Evolutionary conservation across 2,797 vertebrate genomes (phyloP), one percentile per base, ranked within the genome.

Genomic region (Loris lydekkerianus): DNA sequence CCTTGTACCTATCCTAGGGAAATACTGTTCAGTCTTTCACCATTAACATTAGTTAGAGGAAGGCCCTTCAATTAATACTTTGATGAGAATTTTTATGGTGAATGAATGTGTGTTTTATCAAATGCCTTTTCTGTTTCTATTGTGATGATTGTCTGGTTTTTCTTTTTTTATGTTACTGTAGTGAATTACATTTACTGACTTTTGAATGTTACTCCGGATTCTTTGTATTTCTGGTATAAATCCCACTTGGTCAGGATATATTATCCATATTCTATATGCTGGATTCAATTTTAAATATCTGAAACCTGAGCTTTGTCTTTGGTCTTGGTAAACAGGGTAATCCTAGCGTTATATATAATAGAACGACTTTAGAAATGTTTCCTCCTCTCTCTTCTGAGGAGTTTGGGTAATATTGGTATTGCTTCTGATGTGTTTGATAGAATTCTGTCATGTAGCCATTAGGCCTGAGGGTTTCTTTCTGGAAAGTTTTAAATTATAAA

Each of bases 281-380:
- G 13, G 61, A 94, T 63, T 88, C n/a, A 83, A n/a, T 49, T 73
- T 81, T 18, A n/a, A 67, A 67, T n/a, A 67, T 34, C 34, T 53
- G 5, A 60, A 49, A 58, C n/a, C 31, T 75, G 43, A 80, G 34
- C 86, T 67, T 87, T 80, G 7, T 58, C 82, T 69, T 77, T 88
- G 8, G 20, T 85, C 67, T 70, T 80, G 37, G 18, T 67, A 75
- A 91, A 56, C 15, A 18, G 65, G 65, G 7, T n/a, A 18, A 67
- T 90, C 18, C 40, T 72, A 40, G 43, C 37, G 29, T 85, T 49
- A 87, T 21, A 29, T 7, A 72, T 46, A 93, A 87, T 11, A 77
- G 43, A 91, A 84, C 69, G 21, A 67, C 31, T 91, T 69, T 27
- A 27, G 27, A 87, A 92, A 63, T 85, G n/a, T 90, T 78, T 46